phyloP scores from a whole-genome alignment of 35 echinoderm and acorn worm species.

The Heliocidaris erythrogramma region DNA sequence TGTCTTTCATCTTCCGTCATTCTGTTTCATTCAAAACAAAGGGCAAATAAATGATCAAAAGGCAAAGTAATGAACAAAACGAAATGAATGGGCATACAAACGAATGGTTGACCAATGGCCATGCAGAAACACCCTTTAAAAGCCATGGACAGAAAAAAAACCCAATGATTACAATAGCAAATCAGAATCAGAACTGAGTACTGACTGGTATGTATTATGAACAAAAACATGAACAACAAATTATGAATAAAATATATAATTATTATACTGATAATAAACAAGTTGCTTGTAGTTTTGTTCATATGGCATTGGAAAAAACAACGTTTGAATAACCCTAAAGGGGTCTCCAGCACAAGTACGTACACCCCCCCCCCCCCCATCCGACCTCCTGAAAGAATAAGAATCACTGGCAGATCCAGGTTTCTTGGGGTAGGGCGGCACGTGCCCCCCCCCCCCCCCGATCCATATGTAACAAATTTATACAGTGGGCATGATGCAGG shows the following conservation, averaged over 20 bases:
- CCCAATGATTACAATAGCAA: not conserved
- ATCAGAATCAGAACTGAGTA: not conserved
- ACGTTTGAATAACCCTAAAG: too few relatives aligned
- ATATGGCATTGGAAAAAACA: too few relatives aligned
- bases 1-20: constrained; percentile 13
- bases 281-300: too few relatives aligned
- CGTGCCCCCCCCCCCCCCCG: too few relatives aligned
- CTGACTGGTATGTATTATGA: not conserved
- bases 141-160: not conserved
- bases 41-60: not conserved
- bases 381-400: too few relatives aligned
- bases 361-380: too few relatives aligned
- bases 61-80: not conserved
- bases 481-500: too few relatives aligned
- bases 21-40: constrained; percentile 11
- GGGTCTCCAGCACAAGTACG: too few relatives aligned
- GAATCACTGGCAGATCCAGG: too few relatives aligned
- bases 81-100: not conserved
- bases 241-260: not conserved
- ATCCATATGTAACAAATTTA: too few relatives aligned
- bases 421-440: too few relatives aligned
- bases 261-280: too few relatives aligned
- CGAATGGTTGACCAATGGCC: not conserved
- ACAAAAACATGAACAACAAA: not conserved
- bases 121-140: not conserved